Percentiles rank a stretch among this genome's conserved stretches.
phyloP scores from a whole-genome alignment of 2,113 vertebrate genomes.

The Melospiza georgiana region DNA sequence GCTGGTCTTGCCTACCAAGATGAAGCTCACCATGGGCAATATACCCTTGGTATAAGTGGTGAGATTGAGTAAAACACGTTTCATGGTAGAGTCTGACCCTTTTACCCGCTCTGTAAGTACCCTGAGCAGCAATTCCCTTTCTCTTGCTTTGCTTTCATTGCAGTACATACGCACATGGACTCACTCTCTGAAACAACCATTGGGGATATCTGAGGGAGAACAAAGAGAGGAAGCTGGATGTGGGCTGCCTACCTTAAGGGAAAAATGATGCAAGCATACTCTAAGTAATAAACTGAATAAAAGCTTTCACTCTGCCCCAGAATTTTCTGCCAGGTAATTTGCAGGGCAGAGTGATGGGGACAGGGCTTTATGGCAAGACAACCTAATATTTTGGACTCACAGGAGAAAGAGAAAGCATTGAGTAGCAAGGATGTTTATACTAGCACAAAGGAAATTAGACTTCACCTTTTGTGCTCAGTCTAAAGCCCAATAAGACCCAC shows the following conservation, averaged over 20 bases:
- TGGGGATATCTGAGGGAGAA: not conserved
- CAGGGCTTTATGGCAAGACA: not conserved
- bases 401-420: not conserved
- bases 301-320: not conserved
- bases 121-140: not conserved
- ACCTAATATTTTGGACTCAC: not conserved
- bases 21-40: not conserved
- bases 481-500: not conserved
- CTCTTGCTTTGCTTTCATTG: not conserved
- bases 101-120: not conserved
- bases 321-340: not conserved
- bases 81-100: not conserved
- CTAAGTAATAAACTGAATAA: not conserved
- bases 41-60: not conserved
- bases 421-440: not conserved
- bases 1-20: not conserved
- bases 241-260: not conserved
- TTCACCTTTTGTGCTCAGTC: not conserved
- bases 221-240: not conserved
- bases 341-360: not conserved
- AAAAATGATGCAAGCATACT: rapidly evolving
- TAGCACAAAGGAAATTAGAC: not conserved
- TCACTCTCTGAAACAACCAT: not conserved
- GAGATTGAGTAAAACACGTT: not conserved
- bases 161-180: rapidly evolving